Percentiles rank a stretch among this genome's conserved stretches.
Evolutionary conservation across 2,797 vertebrate species (phyloP).

Genomic region (Echeneis naucrates): DNA sequence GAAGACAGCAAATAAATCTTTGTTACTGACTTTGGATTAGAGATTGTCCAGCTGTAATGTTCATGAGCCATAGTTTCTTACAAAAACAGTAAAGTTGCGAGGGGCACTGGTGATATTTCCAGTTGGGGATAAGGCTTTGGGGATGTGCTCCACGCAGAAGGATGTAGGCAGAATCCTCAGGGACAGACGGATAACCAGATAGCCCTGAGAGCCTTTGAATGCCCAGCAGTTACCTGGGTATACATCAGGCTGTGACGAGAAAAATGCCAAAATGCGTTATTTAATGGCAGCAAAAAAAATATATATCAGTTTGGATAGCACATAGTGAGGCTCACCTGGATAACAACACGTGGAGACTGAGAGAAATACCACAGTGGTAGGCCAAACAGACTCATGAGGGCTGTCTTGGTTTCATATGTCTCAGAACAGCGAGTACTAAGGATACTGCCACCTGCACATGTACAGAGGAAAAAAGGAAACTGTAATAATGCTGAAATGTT

Average conservation of each 20-base stretch:
- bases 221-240: constrained; percentile 99
- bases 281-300: background rate
- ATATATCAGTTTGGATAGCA: background rate
- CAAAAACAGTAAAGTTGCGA: constrained; percentile 90
- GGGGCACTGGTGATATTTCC: constrained; percentile 95
- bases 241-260: constrained; percentile 89
- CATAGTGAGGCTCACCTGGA: constrained; percentile 87
- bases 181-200: constrained; percentile 92
- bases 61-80: constrained; percentile 78
- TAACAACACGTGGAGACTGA: constrained; percentile 94
- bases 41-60: background rate
- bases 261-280: background rate
- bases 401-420: constrained; percentile 94
- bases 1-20: background rate
- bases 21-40: background rate
- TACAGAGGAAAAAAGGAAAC: background rate
- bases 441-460: constrained; percentile 91
- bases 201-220: constrained; percentile 94
- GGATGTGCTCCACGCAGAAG: constrained; percentile 94
- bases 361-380: constrained; percentile 96
- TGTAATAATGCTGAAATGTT: background rate
- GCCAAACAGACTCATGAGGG: constrained; percentile 94
- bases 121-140: constrained; percentile 91
- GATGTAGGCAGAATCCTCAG: constrained; percentile 88
- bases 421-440: constrained; percentile 96